Evolutionary conservation across 2,888 invertebrate species (phyloP).

Genomic region (Amiota communis): DNA sequence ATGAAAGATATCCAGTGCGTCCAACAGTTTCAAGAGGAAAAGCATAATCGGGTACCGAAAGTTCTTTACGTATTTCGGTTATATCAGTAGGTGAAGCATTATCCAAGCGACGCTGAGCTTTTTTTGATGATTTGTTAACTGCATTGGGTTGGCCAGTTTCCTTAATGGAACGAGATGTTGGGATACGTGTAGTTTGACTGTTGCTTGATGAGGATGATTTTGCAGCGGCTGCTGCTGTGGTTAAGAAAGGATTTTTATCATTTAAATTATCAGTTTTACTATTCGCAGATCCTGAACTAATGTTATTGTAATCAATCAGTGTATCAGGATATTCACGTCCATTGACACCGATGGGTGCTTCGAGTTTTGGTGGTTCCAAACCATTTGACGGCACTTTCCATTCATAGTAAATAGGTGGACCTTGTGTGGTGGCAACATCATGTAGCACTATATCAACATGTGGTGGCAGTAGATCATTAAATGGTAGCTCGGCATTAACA

Average conservation of each 20-base stretch:
- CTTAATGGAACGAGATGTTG: slow-evolving; percentile 67
- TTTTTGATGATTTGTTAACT: slow-evolving; percentile 32
- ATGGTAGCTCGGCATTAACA: slow-evolving; percentile 54
- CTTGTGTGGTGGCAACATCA: slow-evolving; percentile 75
- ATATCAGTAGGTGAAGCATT: slow-evolving; percentile 57
- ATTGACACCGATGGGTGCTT: slow-evolving; percentile 72
- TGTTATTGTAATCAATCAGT: slow-evolving; percentile 54
- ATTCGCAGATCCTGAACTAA: slow-evolving; percentile 49
- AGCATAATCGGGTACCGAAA: slow-evolving; percentile 78
- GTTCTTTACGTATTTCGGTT: slow-evolving; percentile 77
- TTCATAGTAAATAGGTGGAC: slow-evolving; percentile 79
- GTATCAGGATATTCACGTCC: slow-evolving; percentile 68
- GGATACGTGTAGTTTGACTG: slow-evolving; percentile 48
- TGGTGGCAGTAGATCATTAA: slow-evolving; percentile 75
- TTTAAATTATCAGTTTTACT: slow-evolving; percentile 47
- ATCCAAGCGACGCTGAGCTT: slow-evolving; percentile 65
- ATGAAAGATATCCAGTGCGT: slow-evolving; percentile 76
- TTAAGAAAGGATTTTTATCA: slow-evolving; percentile 40
- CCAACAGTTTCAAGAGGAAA: slow-evolving; percentile 76
- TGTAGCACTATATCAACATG: slow-evolving; percentile 74
- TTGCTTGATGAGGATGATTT: slow-evolving; percentile 23
- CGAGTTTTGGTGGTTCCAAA: slow-evolving; percentile 75
- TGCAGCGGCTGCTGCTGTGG: slow-evolving; percentile 25
- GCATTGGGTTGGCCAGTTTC: slow-evolving; percentile 50
- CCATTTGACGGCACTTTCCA: slow-evolving; percentile 79